Conservation (phyloP, 1,140 invertebrate species). For the Lucilia cuprina region DNA sequence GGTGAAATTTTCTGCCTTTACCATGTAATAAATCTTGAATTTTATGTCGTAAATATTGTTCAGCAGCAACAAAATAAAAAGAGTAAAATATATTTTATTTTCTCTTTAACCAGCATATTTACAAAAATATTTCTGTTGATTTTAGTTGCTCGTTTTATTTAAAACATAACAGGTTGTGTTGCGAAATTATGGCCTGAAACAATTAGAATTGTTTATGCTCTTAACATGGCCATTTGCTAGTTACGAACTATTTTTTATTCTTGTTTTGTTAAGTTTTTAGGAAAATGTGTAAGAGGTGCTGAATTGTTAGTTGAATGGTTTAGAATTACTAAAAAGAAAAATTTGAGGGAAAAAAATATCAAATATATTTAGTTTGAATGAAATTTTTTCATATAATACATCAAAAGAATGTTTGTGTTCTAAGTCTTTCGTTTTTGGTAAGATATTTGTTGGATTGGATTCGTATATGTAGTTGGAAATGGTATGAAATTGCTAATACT, state of each 20-base stretch:
- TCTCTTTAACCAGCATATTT: not conserved
- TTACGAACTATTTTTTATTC: not conserved
- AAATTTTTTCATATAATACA: too few relatives aligned
- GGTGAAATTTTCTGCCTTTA: not conserved
- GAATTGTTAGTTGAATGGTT: not conserved
- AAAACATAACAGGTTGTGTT: not conserved
- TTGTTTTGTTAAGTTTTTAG: not conserved
- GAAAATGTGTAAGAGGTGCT: not conserved
- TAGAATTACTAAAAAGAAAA: too few relatives aligned
- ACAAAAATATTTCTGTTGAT: not conserved
- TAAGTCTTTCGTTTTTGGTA: too few relatives aligned
- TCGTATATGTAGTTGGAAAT: too few relatives aligned
- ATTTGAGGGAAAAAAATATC: too few relatives aligned
- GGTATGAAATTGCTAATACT: too few relatives aligned
- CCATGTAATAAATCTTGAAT: not conserved
- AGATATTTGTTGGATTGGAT: too few relatives aligned
- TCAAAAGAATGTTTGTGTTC: too few relatives aligned
- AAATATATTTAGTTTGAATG: too few relatives aligned
- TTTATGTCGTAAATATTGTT: not conserved
- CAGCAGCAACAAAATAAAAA: not conserved
- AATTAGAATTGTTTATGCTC: conserved; percentile 3
- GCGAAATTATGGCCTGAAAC: not conserved
- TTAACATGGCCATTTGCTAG: not conserved
- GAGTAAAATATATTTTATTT: too few relatives aligned
- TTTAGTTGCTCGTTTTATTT: not conserved